Evolutionary conservation across 2,113 vertebrate species (phyloP), one percentile per base, ranked within the genome.

Genomic region (Gobio gobio): DNA sequence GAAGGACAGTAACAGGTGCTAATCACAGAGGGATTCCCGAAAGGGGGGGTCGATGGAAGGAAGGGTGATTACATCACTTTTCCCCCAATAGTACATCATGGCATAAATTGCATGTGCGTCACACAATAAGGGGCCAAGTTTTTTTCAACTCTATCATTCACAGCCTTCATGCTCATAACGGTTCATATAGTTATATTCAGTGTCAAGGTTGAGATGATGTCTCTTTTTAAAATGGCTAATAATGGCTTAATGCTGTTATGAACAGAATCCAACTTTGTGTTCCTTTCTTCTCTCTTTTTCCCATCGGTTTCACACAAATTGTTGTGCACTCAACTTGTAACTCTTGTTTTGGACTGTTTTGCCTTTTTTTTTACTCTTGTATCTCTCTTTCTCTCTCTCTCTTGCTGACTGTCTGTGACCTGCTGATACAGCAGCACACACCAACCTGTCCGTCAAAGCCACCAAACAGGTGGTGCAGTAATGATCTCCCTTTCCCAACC

Each of bases 401-500:
- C 47, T 82, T 43, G 58, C 73, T 70, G 68, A n/a, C 82, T 68
- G 86, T 87, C 49, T 29, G 54, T 90, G 93, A 93, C 94, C 93
- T 95, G 95, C 94, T 95, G 95, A 95, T 93, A 87, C 94, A 95
- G 90, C 94, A 95, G 94, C 95, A 94, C 94, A 94, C 93, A 84
- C 93, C 64, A 66, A 88, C 93, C 91, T 94, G 94, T 94, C 95
- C 78, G 91, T 95, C 95, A 95, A 94, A 92, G 54, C 26, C 33
- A 82, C 85, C 59, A 88, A 95, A 95, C 95, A 95, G 94, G 94
- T 95, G 95, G 91, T 92, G 86, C 88, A 85, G 88, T 89, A 84
- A 87, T 90, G 85, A 90, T 90, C 92, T 91, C 91, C 86, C 89
- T 89, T 87, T 88, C 92, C 92, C 93, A 36, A 49, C 64, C 84